phyloP scores from a whole-genome alignment of 1,140 invertebrate species.

The Habropoda laboriosa region DNA sequence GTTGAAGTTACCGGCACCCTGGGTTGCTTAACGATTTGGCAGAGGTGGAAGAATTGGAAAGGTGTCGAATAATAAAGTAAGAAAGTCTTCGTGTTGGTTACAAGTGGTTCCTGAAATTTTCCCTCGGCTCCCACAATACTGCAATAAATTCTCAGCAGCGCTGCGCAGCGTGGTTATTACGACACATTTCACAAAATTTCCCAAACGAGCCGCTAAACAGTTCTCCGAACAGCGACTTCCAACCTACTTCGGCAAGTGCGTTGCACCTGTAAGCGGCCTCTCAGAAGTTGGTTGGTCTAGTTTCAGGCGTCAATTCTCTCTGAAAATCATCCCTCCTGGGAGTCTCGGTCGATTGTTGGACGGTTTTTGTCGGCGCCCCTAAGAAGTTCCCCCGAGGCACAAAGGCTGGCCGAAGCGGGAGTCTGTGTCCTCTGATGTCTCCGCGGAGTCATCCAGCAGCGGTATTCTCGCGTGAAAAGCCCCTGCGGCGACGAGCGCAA shows the following conservation, averaged over 20 bases:
- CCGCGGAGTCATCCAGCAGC: conserved; percentile 7
- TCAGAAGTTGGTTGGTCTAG: conserved; percentile 31
- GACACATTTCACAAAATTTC: too few species aligned
- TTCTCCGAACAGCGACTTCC: not conserved
- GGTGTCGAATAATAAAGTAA: too few species aligned
- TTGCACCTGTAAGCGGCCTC: conserved; percentile 39
- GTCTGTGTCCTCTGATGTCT: conserved; percentile 17
- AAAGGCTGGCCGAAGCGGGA: conserved; percentile 21
- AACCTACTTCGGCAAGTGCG: not conserved
- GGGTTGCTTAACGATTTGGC: not conserved
- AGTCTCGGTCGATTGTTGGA: conserved; percentile 2
- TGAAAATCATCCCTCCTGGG: conserved; percentile 2
- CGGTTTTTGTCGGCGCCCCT: conserved; percentile 23
- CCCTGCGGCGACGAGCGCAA: conserved; percentile 18
- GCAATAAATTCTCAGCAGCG: too few species aligned
- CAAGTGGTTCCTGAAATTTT: too few species aligned
- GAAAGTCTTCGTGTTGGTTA: too few species aligned
- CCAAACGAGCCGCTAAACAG: too few species aligned
- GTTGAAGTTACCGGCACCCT: conserved; percentile 20
- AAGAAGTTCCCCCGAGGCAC: not conserved
- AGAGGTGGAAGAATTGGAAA: too few species aligned
- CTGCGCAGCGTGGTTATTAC: too few species aligned
- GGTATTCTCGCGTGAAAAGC: conserved; percentile 30
- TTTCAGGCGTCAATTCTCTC: conserved; percentile 24
- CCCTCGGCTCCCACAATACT: too few species aligned